phyloP scores from a whole-genome alignment of 2,113 vertebrate genomes.

The Cyphomyrus discorhynchus region DNA sequence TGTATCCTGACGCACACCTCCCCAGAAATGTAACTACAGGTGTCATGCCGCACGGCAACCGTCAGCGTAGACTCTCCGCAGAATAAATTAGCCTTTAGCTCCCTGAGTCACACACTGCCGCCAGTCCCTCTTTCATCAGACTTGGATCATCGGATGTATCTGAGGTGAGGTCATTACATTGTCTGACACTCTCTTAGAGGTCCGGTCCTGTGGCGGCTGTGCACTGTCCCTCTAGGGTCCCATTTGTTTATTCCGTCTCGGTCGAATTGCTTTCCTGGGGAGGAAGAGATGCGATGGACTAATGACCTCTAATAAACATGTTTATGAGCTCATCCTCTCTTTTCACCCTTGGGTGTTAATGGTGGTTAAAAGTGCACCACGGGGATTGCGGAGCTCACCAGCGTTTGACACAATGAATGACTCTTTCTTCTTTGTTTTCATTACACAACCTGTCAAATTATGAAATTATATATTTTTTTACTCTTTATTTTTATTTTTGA shows the following conservation, averaged over 20 bases:
- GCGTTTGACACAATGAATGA: neutral
- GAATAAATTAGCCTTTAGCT: neutral
- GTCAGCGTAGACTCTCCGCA: neutral
- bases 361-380: neutral
- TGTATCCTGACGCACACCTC: neutral
- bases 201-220: neutral
- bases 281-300: neutral
- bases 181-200: neutral
- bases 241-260: conserved; percentile 1
- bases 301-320: conserved; percentile 20
- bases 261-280: conserved; percentile 18
- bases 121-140: neutral
- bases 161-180: conserved; percentile 8
- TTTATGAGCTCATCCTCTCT: neutral
- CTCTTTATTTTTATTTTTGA: neutral
- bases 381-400: neutral
- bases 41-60: neutral
- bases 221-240: neutral
- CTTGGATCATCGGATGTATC: neutral
- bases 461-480: neutral
- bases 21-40: neutral
- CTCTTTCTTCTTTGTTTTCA: neutral
- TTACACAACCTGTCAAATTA: neutral
- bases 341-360: neutral
- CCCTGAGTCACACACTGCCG: neutral